Conservation (phyloP, 2,888 invertebrate genomes). For the Agelastica alni region DNA sequence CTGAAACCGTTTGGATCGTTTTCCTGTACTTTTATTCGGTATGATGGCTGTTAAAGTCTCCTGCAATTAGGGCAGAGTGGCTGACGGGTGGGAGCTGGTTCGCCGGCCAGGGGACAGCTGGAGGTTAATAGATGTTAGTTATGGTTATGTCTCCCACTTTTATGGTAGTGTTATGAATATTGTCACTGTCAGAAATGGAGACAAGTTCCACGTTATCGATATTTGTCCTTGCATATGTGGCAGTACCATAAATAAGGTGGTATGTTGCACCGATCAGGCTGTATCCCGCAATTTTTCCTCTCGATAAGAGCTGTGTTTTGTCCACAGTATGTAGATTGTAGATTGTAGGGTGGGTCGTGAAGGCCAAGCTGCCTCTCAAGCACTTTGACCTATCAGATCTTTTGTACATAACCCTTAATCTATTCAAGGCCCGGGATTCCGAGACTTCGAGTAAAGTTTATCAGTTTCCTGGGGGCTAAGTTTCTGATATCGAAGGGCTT, state of each 20-base stretch:
- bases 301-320: not conserved
- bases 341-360: too few relatives aligned
- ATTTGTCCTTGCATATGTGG: too few relatives aligned
- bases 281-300: not conserved
- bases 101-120: not conserved
- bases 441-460: too few relatives aligned
- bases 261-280: too few relatives aligned
- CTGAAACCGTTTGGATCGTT: not conserved
- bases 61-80: not conserved
- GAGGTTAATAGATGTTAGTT: not conserved
- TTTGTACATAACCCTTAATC: too few relatives aligned
- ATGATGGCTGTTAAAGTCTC: not conserved
- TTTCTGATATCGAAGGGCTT: too few relatives aligned
- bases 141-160: not conserved
- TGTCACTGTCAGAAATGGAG: not conserved
- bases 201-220: not conserved
- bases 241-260: too few relatives aligned
- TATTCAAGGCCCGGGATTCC: too few relatives aligned
- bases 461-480: too few relatives aligned
- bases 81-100: not conserved
- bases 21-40: not conserved
- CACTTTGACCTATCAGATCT: too few relatives aligned
- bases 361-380: too few relatives aligned
- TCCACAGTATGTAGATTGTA: not conserved
- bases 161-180: not conserved